A percentile compares a stretch with the other conserved stretches of the same genome.
Evolutionary conservation across 2,113 vertebrate species (phyloP).

Genomic region (Sapajus apella): DNA sequence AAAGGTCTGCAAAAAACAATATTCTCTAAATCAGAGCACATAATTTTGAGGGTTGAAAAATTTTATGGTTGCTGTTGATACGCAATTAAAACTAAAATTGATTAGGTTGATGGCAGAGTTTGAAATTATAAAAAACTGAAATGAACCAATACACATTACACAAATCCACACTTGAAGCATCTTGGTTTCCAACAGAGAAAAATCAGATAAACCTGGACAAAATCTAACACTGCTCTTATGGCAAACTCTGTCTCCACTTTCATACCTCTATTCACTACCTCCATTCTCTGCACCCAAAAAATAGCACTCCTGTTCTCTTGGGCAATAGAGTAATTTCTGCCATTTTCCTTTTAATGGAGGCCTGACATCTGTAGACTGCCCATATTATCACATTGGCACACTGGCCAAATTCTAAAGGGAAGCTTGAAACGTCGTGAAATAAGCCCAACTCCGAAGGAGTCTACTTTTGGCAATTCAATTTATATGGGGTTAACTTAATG

Average conservation of each 20-base stretch:
- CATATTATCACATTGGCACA: not conserved
- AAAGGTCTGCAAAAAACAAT: not conserved
- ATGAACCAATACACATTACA: not conserved
- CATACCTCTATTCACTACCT: not conserved
- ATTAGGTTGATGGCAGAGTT: not conserved
- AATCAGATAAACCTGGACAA: not conserved
- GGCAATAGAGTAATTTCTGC: not conserved
- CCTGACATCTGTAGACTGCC: not conserved
- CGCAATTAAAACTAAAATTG: not conserved
- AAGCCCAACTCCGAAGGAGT: not conserved
- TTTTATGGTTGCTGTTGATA: not conserved
- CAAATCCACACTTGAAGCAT: not conserved
- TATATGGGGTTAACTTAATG: not conserved
- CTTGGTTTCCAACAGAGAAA: not conserved
- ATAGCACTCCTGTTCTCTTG: not conserved
- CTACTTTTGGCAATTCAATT: not conserved
- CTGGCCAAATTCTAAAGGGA: not conserved
- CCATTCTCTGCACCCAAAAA: not conserved
- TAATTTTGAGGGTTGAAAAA: not conserved
- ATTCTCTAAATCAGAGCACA: not conserved
- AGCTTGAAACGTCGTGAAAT: not conserved
- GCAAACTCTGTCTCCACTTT: not conserved
- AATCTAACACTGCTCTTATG: not conserved
- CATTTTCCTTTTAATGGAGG: not conserved
- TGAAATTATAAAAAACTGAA: constrained; percentile 29